Base-by-base conservation (phyloP, 1,140 invertebrate species). In the Lucilia sericata region DNA sequence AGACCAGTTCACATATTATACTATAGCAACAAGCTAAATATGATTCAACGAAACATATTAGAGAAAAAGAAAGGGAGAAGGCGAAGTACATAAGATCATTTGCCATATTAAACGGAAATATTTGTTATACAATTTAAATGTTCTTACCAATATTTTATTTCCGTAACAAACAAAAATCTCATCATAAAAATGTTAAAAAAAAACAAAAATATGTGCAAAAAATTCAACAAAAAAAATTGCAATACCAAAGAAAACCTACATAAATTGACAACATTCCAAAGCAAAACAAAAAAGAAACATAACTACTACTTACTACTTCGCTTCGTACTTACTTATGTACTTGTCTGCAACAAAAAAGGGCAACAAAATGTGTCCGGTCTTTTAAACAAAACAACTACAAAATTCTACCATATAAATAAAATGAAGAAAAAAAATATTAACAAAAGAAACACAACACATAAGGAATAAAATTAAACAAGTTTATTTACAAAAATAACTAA, bases 181-280 rank as follows among this genome's bases (percentile, higher is more conserved):
- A 42, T 42, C 42, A 8, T 42, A 42, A 42, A 7, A 42, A 42
- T 42, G 42, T 30, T 30, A 42, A 42, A 42, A 42, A 42, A 42
- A 7, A 42, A 42, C 5, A 7, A 42, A 42, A 42, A 42, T 42
- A 10, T 7, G 7, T 42, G 42, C 42, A 42, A 42, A 42, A 10
- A 42, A 36, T 3, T 10, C 2, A 42, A 42, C 42, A 42, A 10
- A 42, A 42, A 36, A 42, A 42, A 0, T 8, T 55, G 51, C 17
- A 55, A 5, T 55, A 55, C 13, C 12, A 55, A 65, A 17, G n/a
- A 49, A 78, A 80, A 80, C 76, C 76, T 30, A 80, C 76, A 80
- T 80, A 49, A 80, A 80, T 80, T 49, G 47, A 51, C 76, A 80
- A 80, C 76, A 80, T 80, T 80, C 42, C 76, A 51, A 25, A 80